Conservation (phyloP, 2,113 vertebrate genomes). For the Eclectus roratus region DNA sequence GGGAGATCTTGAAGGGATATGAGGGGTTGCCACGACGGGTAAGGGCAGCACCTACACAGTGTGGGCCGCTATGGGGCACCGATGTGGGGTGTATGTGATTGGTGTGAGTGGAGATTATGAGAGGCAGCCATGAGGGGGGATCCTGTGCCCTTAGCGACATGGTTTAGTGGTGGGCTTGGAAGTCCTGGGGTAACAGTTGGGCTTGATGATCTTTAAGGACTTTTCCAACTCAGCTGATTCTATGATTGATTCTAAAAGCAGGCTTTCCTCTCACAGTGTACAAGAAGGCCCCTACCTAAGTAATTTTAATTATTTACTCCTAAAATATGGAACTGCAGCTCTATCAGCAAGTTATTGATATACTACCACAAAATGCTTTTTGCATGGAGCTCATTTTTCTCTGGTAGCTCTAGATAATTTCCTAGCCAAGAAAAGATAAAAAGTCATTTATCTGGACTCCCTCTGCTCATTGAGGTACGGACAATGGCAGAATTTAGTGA, state of each 20-base stretch:
- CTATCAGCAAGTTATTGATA: neutral
- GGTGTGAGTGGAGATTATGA: neutral
- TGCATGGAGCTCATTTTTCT: neutral
- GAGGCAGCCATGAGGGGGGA: neutral
- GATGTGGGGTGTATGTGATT: neutral
- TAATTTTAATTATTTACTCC: neutral
- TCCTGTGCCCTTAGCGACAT: neutral
- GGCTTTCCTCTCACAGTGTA: neutral
- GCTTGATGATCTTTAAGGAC: neutral
- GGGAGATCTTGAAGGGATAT: neutral
- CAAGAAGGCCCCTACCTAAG: fast-evolving
- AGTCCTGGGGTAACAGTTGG: neutral
- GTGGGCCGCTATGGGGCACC: neutral
- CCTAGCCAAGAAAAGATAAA: neutral
- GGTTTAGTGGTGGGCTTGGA: neutral
- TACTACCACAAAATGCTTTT: neutral
- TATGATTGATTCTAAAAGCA: neutral
- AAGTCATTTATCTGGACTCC: neutral
- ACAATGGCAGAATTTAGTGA: neutral
- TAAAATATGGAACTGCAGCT: neutral
- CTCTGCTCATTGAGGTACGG: neutral
- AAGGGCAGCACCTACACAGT: neutral
- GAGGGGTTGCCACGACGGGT: neutral
- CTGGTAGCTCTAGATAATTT: neutral
- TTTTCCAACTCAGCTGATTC: neutral